phyloP scores from a whole-genome alignment of 2,113 vertebrate genomes.

The Dasyurus viverrinus region DNA sequence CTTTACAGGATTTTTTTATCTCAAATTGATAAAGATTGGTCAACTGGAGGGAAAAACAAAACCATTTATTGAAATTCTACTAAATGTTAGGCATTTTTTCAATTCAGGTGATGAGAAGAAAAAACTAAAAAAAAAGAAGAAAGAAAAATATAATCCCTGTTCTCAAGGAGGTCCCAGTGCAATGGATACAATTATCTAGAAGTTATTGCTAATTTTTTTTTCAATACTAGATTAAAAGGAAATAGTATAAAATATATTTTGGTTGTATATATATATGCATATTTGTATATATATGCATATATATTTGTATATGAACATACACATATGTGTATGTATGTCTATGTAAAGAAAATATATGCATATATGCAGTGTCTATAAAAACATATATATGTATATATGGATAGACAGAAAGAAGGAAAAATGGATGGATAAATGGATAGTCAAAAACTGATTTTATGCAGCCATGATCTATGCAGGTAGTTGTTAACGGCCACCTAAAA shows the following conservation, averaged over 20 bases:
- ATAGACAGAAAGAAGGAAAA: no score
- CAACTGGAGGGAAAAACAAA: background rate
- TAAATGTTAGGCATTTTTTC: background rate
- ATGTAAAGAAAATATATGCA: no score
- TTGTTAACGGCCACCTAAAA: no score
- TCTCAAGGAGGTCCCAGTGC: background rate
- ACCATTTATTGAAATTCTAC: background rate
- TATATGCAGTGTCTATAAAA: no score
- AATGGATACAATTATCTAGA: background rate
- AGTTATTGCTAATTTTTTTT: background rate
- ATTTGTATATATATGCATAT: no score
- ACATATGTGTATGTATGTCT: no score
- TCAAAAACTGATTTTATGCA: no score
- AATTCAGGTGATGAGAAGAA: background rate
- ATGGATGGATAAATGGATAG: no score
- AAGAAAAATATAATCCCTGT: background rate
- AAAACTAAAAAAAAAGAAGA: background rate
- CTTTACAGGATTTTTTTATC: background rate
- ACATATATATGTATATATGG: no score
- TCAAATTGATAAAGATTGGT: slow-evolving; percentile 18
- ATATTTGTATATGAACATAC: no score
- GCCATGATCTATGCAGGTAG: no score
- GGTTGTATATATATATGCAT: no score
- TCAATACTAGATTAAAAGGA: background rate
- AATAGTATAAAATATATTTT: background rate